Conservation (phyloP, 2,797 vertebrate genomes). For the Forpus xanthops region DNA sequence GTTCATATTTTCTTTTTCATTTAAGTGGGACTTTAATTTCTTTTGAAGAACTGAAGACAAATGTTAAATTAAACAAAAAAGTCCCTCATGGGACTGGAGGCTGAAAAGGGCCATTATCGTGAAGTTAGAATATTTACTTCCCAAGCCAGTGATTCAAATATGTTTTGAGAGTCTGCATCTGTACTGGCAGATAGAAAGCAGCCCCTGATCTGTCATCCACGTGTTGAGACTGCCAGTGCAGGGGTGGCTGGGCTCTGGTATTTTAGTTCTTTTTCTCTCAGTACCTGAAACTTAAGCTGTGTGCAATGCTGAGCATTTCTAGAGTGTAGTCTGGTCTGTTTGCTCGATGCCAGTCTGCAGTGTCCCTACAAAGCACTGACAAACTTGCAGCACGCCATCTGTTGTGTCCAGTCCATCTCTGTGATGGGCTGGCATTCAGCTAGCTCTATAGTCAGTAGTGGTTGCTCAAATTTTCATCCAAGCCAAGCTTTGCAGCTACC, state of each 20-base stretch:
- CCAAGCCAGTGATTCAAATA: background rate
- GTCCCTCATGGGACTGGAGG: background rate
- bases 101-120: background rate
- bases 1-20: conserved; percentile 32
- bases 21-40: conserved; percentile 36
- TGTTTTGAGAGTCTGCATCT: background rate
- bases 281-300: background rate
- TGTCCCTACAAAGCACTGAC: background rate
- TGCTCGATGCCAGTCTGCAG: background rate
- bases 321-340: background rate
- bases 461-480: background rate
- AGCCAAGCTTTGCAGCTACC: background rate
- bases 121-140: background rate
- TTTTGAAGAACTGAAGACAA: background rate
- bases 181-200: background rate
- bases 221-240: background rate
- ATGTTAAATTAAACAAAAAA: background rate
- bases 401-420: background rate
- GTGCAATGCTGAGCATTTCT: background rate
- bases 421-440: background rate
- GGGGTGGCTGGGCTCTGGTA: background rate
- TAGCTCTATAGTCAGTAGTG: background rate
- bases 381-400: background rate
- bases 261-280: background rate
- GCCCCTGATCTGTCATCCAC: background rate